phyloP scores from a whole-genome alignment of 2,797 vertebrate species.

The Artibeus jamaicensis region DNA sequence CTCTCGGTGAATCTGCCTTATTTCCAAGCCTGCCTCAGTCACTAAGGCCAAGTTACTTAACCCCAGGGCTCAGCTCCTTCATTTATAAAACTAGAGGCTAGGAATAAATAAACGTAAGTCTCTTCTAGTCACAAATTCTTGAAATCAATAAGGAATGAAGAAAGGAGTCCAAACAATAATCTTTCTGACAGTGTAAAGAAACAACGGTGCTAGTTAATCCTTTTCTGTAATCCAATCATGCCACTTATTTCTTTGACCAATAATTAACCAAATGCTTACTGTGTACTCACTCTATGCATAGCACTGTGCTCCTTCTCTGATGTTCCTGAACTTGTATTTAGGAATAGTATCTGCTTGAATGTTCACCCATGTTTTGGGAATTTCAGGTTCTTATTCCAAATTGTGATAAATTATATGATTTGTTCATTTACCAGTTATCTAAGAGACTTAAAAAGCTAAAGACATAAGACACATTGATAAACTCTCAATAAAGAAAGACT shows the following conservation, averaged over 20 bases:
- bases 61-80: neutral
- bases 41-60: slow-evolving; percentile 8
- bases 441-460: neutral
- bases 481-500: neutral
- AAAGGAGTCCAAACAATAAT: slow-evolving; percentile 36
- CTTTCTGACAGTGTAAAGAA: neutral
- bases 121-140: slow-evolving; percentile 41
- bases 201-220: slow-evolving; percentile 15
- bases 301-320: neutral
- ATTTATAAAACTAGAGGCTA: slow-evolving; percentile 13
- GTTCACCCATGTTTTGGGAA: neutral
- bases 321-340: slow-evolving; percentile 1
- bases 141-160: slow-evolving; percentile 51
- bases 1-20: neutral
- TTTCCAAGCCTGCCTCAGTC: neutral
- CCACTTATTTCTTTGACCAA: slow-evolving; percentile 41
- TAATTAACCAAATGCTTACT: slow-evolving; percentile 9
- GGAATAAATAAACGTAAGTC: slow-evolving; percentile 4
- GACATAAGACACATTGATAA: neutral
- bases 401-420: neutral
- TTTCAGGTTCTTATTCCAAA: neutral
- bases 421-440: neutral
- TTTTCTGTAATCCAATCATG: slow-evolving; percentile 27
- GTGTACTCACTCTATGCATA: neutral
- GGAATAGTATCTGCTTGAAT: neutral